Base-by-base conservation (phyloP, 2,113 vertebrate genomes). In the Protomyctophum bolini region DNA sequence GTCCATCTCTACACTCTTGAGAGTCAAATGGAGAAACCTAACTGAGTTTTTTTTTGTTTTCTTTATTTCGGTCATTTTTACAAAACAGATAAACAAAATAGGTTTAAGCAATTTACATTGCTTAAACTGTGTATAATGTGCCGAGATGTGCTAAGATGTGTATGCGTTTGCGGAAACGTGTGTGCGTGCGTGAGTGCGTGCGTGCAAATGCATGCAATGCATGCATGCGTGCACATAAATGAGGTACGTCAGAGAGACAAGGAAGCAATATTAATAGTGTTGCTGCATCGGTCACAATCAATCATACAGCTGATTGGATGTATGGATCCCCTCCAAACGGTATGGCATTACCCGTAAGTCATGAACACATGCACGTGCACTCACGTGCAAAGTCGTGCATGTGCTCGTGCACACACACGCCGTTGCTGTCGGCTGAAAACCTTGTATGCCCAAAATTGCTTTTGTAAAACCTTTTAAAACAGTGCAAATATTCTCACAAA, bases 161-260 rank as follows among this genome's bases (percentile, higher is more conserved):
- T 41, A 4, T 41, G 33, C 4, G 33, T 41, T 41, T 41, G 33
- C 33, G 1, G 33, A 21, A 21, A 21, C 2, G 12, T 56, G 54
- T 12, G 14, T 56, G 45, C 58, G 61, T 72, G 68, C 61, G 7
- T 51, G 28, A 0, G 12, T 56, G 54, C 0, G 14, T 56, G 45
- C 58, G 61, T 72, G 68, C 61, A 3, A 9, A 6, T 12, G 10
- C 52, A 55, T 51, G 33, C 33, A 41, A n/a, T 73, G 46, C 49
- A 6, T 64, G 51, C 46, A 8, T 50, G 52, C 63, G 47, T 50
- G 9, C 55, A 69, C 72, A 59, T 56, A 69, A 64, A 81, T 73
- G 57, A 73, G 63, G 0, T 14, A 56, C 10, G 45, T 14, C 56
- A 11, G 41, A 65, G 52, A 67, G 14, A 66, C 49, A 68, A 14